phyloP scores from a whole-genome alignment of 1,140 invertebrate species.

The Musca domestica region DNA sequence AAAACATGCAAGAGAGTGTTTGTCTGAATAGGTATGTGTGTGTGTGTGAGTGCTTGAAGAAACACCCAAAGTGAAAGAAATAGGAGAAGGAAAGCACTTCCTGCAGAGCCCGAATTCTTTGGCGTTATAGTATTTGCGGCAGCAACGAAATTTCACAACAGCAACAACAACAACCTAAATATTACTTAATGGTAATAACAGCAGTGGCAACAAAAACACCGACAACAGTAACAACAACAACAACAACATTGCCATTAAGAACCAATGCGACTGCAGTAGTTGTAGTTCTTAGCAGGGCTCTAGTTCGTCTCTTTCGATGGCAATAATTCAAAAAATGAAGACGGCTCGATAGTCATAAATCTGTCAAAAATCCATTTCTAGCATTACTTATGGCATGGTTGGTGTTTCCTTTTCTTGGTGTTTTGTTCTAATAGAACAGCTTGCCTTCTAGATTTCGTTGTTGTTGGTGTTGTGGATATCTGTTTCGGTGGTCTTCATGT shows the following conservation, averaged over 20 bases:
- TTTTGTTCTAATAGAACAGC: constrained; percentile 7
- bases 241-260: background rate
- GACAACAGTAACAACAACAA: constrained; percentile 28
- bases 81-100: constrained; percentile 22
- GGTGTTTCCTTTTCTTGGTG: constrained; percentile 36
- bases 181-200: constrained; percentile 4
- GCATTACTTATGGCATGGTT: constrained; percentile 42
- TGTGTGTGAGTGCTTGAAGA: too few relatives aligned
- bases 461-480: background rate
- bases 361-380: constrained; percentile 55
- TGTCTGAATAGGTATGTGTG: too few relatives aligned
- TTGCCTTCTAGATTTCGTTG: background rate
- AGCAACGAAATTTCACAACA: background rate
- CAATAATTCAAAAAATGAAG: constrained; percentile 53
- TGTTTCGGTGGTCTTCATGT: background rate
- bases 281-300: constrained; percentile 5
- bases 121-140: background rate
- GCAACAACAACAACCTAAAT: background rate
- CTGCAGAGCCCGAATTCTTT: constrained; percentile 9
- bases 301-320: constrained; percentile 53
- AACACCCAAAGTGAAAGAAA: background rate
- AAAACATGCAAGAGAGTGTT: too few relatives aligned
- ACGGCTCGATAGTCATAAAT: constrained; percentile 53
- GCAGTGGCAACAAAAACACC: background rate
- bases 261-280: background rate